A percentile compares a stretch with the other conserved stretches of the same genome.
Conservation (phyloP, 2,113 vertebrate genomes). For the Ptychochromis oligacanthus region DNA sequence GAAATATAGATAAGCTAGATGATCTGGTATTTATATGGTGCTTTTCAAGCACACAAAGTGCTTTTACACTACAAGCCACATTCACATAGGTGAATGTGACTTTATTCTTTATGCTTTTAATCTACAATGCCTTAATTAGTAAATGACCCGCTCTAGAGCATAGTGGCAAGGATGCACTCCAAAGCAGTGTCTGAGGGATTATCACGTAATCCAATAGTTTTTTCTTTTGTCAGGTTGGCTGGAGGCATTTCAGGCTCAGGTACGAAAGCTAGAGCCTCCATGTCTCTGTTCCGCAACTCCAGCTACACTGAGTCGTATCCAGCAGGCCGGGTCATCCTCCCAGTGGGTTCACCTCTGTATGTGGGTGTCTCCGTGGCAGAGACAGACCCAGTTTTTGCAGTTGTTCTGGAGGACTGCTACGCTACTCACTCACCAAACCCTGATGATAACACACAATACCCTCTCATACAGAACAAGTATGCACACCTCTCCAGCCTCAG, state of each 20-base stretch:
- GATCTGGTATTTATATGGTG: too few relatives aligned
- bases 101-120: neutral
- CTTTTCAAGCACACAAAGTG: neutral
- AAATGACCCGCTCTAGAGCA: neutral
- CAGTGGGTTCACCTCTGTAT: conserved; percentile 58
- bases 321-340: conserved; percentile 36
- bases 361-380: conserved; percentile 56
- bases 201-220: neutral
- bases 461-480: conserved; percentile 71
- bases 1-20: too few relatives aligned
- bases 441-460: conserved; percentile 19
- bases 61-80: neutral
- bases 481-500: neutral
- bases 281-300: conserved; percentile 62
- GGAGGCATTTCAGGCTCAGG: conserved; percentile 39
- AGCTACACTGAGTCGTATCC: conserved; percentile 54
- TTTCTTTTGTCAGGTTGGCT: conserved; percentile 23
- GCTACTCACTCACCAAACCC: conserved; percentile 44
- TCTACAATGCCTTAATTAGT: neutral
- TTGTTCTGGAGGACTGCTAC: conserved; percentile 72
- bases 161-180: neutral
- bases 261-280: conserved; percentile 28
- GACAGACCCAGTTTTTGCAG: conserved; percentile 39
- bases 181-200: neutral
- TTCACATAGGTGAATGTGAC: neutral